Evolutionary conservation across 2,113 vertebrate species (phyloP), one percentile per base, ranked within the genome.

Genomic region (Dipodomys stephensi): DNA sequence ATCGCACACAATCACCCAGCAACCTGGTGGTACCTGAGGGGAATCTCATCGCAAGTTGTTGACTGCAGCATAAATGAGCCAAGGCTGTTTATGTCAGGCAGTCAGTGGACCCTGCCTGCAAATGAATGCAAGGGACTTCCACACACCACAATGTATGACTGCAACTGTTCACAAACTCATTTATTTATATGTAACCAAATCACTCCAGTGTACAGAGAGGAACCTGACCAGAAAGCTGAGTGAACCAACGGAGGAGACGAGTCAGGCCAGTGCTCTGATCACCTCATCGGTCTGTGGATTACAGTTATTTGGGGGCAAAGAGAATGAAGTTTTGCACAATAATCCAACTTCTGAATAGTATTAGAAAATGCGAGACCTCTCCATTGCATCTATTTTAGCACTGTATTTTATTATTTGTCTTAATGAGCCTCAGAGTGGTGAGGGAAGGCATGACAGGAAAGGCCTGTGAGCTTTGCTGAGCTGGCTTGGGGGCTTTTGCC

Each of bases 1-100:
- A 5, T 73, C 7, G 25, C 60, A 28, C 7, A 32, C 83, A 79
- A n/a, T 4, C 80, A 7, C 0, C 74, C 16, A 18, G 7, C 28
- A 83, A 23, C 13, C 68, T 4, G 27, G 53, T 32, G 27, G 11
- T 6, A 68, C 10, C 28, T 44, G 46, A 65, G n/a, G 88, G 53
- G 3, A 35, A 19, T 5, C 39, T 0, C 1, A 0, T 0, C 6
- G 6, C 62, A 7, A 80, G 28, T 0, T 13, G 7, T 3, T 6
- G 81, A n/a, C 2, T 0, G 28, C 1, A 44, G 74, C 23, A 65
- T 28, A 9, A 79, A 23, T 1, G 2, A 49, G 90, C 78, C 7
- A 22, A 46, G 23, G 67, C 71, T 27, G 25, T 27, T 62, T 27
- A 18, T 20, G 53, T 23, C 69, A 2, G 15, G 57, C 65, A 39